phyloP scores from a whole-genome alignment of 2,797 vertebrate genomes.

The Champsocephalus esox region DNA sequence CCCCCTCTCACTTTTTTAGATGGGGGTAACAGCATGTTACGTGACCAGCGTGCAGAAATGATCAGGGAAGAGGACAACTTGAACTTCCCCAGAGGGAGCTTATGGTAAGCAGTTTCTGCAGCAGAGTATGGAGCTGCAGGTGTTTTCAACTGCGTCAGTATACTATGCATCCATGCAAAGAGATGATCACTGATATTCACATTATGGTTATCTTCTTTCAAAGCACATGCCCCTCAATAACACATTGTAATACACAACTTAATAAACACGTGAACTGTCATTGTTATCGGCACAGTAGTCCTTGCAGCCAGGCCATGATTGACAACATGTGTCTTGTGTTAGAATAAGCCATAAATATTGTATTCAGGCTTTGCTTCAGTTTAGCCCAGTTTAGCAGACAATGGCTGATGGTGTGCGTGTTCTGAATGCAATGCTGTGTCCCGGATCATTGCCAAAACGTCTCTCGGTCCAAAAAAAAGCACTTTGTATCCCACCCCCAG shows the following conservation, averaged over 20 bases:
- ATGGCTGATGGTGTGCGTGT: slow-evolving; percentile 83
- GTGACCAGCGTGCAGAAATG: slow-evolving; percentile 85
- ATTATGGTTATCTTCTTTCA: background rate
- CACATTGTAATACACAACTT: background rate
- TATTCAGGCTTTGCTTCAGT: slow-evolving; percentile 68
- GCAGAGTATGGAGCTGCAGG: slow-evolving; percentile 13
- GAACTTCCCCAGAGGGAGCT: slow-evolving; percentile 62
- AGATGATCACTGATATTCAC: slow-evolving; percentile 5
- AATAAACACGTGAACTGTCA: background rate
- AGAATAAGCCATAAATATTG: slow-evolving; percentile 72
- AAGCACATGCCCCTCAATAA: background rate
- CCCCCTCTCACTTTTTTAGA: slow-evolving; percentile 64
- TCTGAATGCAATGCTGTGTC: slow-evolving; percentile 79
- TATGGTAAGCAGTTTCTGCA: slow-evolving; percentile 51
- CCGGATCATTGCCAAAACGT: slow-evolving; percentile 82
- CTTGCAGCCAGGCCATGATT: slow-evolving; percentile 64
- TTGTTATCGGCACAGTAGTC: slow-evolving; percentile 29
- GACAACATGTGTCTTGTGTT: slow-evolving; percentile 79
- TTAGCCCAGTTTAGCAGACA: slow-evolving; percentile 72
- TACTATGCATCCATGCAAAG: slow-evolving; percentile 31
- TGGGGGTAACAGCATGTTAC: slow-evolving; percentile 75
- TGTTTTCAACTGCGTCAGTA: slow-evolving; percentile 33
- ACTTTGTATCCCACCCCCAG: slow-evolving; percentile 82
- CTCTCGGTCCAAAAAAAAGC: slow-evolving; percentile 73
- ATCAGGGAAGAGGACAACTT: slow-evolving; percentile 66